A percentile compares a stretch with the other conserved stretches of the same genome.
Evolutionary conservation across 2,113 vertebrate genomes (phyloP).

Genomic region (Pseudorasbora parva): DNA sequence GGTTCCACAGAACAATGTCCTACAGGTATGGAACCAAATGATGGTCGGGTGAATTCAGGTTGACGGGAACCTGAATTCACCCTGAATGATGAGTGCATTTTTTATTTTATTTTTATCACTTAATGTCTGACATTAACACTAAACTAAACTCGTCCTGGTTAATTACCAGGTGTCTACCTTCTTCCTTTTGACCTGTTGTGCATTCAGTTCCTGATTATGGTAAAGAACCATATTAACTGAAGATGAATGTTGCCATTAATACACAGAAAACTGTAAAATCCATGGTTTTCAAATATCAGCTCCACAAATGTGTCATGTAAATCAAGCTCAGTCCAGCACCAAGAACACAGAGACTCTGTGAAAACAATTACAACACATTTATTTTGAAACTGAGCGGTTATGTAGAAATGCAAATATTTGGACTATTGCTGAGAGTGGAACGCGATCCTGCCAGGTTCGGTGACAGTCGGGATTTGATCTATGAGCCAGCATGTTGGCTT

Average conservation of each 20-base stretch:
- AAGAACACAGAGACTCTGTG: background rate
- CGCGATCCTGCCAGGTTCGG: slow-evolving; percentile 2
- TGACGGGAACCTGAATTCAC: too few relatives aligned
- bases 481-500: slow-evolving; percentile 52
- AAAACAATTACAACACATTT: slow-evolving; percentile 14
- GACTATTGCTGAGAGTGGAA: background rate
- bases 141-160: background rate
- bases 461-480: slow-evolving; percentile 55
- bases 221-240: background rate
- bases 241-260: background rate
- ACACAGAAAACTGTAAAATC: background rate
- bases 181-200: background rate
- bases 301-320: background rate
- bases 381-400: slow-evolving; percentile 30
- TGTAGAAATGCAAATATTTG: slow-evolving; percentile 34
- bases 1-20: background rate
- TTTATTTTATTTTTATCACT: background rate
- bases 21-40: background rate
- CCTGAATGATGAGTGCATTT: background rate
- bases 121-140: background rate
- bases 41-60: background rate
- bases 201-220: background rate
- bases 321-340: background rate
- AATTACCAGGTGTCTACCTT: background rate
- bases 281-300: background rate